phyloP scores from a whole-genome alignment of 2,888 invertebrate species.

The Pristionchus japonicus region DNA sequence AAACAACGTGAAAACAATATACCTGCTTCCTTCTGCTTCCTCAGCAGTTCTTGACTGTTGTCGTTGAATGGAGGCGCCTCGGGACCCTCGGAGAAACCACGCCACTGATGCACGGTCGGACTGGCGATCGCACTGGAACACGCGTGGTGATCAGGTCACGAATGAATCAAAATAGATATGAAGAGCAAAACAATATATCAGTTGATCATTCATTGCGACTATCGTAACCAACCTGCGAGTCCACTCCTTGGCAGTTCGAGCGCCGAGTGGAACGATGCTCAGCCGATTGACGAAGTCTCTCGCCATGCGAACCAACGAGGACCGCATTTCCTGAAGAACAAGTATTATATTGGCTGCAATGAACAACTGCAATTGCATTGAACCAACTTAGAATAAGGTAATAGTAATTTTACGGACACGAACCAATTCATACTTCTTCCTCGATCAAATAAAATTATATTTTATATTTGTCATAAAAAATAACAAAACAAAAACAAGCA shows the following conservation, averaged over 20 bases:
- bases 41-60: no score
- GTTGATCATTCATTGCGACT: not conserved
- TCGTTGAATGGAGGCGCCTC: not conserved
- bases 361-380: no score
- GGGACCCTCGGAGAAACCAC: not conserved
- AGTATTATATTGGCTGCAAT: no score
- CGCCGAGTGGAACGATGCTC: not conserved
- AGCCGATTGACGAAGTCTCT: not conserved
- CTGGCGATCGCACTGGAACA: not conserved
- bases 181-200: not conserved
- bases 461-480: not conserved
- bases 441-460: no score
- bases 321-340: no score
- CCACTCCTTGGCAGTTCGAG: not conserved
- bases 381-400: no score
- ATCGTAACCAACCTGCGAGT: not conserved
- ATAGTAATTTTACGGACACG: no score
- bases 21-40: no score
- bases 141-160: not conserved
- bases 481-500: not conserved
- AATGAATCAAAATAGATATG: not conserved
- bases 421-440: no score
- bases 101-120: not conserved
- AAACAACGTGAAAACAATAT: no score
- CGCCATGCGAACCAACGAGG: no score